Conservation (phyloP, 2,113 vertebrate species). For the Caranx ignobilis region DNA sequence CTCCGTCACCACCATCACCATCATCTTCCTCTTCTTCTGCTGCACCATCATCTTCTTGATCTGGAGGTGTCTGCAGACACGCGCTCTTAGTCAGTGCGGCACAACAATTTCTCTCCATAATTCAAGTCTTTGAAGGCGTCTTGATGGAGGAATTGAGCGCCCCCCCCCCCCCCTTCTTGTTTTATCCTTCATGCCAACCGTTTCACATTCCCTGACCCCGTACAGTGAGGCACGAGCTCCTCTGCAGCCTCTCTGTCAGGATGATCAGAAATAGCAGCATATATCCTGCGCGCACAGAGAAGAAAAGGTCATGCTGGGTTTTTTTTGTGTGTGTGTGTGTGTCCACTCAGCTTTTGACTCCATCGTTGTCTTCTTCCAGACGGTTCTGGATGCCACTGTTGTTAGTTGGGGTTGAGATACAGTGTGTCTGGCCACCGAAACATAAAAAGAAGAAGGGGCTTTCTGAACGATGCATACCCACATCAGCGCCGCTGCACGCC, state of each 20-base stretch:
- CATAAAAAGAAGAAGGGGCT: background rate
- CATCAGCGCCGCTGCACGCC: slow-evolving; percentile 20
- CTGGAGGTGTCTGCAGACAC: slow-evolving; percentile 22
- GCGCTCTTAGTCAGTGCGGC: background rate
- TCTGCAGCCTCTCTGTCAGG: slow-evolving; percentile 42
- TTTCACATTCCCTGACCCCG: slow-evolving; percentile 21
- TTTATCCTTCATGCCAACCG: background rate
- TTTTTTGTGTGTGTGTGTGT: background rate
- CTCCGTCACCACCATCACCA: slow-evolving; percentile 42
- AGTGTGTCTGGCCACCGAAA: slow-evolving; percentile 21
- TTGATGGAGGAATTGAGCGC: background rate
- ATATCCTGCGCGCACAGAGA: slow-evolving; percentile 44
- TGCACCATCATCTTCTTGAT: slow-evolving; percentile 31
- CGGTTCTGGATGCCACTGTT: slow-evolving; percentile 5
- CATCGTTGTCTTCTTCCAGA: slow-evolving; percentile 36
- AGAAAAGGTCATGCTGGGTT: slow-evolving; percentile 67
- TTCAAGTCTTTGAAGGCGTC: background rate
- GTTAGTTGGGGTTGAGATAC: slow-evolving; percentile 35
- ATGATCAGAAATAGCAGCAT: slow-evolving; percentile 52
- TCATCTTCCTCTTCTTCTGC: slow-evolving; percentile 38
- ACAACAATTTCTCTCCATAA: background rate
- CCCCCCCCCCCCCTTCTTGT: background rate
- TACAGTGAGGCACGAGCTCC: background rate
- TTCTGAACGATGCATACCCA: slow-evolving; percentile 1
- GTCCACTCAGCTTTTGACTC: slow-evolving; percentile 61